Base-by-base conservation (phyloP, 2,113 vertebrate genomes). In the Plestiodon gilberti region DNA sequence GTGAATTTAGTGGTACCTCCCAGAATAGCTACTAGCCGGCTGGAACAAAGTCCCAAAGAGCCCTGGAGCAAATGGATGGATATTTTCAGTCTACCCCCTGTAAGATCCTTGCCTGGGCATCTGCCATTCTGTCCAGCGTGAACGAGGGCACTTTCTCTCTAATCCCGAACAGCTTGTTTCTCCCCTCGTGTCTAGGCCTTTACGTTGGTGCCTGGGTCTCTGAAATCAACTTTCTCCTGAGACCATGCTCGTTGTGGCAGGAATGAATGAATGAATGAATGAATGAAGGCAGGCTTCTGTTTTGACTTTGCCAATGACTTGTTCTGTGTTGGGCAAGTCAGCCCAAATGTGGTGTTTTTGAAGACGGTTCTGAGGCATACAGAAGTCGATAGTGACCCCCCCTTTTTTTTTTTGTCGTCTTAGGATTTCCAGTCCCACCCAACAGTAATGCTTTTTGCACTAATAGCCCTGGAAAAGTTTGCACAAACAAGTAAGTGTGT, bases 391-490 rank as follows among this genome's bases (percentile, higher is more conserved):
- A 3, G 87, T 83, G 90, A 33, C 6, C 85, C 90, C 82, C 87
- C 93, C n/a, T 90, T 92, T 11, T 85, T 88, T 52, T 48, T 48
- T 48, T 48, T 48, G 43, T 48, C 43, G 14, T 87, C 91, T 94
- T 90, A 99, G 99, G 98, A 98, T 93, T 97, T 98, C 71, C 98
- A 98, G 93, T 98, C 98, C 77, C 99, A 99, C 86, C 99, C 99
- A 0, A 99, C 98, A 35, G 99, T 99, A 91, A 99, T 99, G 98
- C 97, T 99, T 94, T 99, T 99, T 96, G 98, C 99, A 94, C 98
- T 99, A 88, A 99, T 99, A 87, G 99, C 99, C 84, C 96, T 99
- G 97, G 99, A 99, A 95, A 99, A 99, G 96, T 99, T 99, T 97
- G 99, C 99, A 95, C 99, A 99, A 95, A 99, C 99, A 83, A 99